phyloP scores from a whole-genome alignment of 1,140 invertebrate genomes.

The Drosophila pectinifera region DNA sequence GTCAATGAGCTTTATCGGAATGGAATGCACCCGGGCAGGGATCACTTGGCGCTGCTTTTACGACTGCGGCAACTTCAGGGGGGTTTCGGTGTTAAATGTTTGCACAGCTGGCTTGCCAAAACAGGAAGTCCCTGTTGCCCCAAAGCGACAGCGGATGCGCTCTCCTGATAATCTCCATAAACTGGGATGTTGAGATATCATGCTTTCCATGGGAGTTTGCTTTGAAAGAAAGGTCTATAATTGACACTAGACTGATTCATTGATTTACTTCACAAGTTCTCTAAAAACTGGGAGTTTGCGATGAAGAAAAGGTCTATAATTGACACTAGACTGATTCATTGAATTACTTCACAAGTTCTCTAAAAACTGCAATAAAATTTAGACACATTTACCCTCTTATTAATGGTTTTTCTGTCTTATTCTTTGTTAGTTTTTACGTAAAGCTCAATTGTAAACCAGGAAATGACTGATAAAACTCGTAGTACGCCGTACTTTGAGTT shows the following conservation, averaged over 20 bases:
- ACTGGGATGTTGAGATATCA: background rate
- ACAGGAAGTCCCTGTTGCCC: slow-evolving; percentile 41
- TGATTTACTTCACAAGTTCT: background rate
- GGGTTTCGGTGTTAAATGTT: slow-evolving; percentile 36
- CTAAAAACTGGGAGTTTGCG: too few species aligned
- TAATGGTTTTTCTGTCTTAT: too few species aligned
- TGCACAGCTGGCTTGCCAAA: slow-evolving; percentile 62
- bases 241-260: background rate
- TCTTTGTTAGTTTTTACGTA: slow-evolving; percentile 1
- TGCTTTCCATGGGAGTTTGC: background rate
- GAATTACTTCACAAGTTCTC: background rate
- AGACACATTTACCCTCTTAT: too few species aligned
- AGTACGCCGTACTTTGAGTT: background rate
- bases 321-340: background rate
- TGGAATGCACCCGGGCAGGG: slow-evolving; percentile 25
- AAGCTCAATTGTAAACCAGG: background rate
- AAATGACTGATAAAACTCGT: background rate
- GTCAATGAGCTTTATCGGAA: slow-evolving; percentile 75
- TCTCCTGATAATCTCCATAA: slow-evolving; percentile 12
- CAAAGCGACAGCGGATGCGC: slow-evolving; percentile 7
- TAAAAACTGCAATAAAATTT: too few species aligned
- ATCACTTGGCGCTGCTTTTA: slow-evolving; percentile 25
- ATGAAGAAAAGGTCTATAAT: too few species aligned
- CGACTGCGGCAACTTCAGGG: slow-evolving; percentile 17
- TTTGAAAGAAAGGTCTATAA: too few species aligned